Evolutionary conservation across 2,888 invertebrate species (phyloP), one percentile per base, ranked within the genome.

Genomic region (Anagyrus pseudococci): DNA sequence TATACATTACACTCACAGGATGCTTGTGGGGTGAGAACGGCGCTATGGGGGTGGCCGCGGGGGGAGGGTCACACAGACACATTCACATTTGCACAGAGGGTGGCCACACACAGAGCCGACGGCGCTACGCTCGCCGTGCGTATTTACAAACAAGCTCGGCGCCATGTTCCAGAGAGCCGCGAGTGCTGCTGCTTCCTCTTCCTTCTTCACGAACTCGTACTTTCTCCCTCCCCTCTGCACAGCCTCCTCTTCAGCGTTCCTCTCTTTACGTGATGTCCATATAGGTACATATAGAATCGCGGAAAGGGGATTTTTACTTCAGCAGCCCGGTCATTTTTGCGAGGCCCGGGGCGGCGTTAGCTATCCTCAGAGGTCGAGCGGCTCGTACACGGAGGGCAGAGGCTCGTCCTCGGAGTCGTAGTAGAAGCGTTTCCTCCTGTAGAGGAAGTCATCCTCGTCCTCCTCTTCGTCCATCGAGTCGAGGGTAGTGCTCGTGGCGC

Each of bases 401-500:
- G 77, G 77, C 62, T 79, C 78, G 41, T 79, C 79, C 62, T 78
- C 78, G 29, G 75, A 74, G 43, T 80, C 77, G 63, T 77, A 77
- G 29, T 75, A 76, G 66, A 76, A 76, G 8, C 71, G 73, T 70
- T 79, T 80, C 62, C 77, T 71, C 47, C 75, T 70, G 63, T 75
- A 77, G 60, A 48, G 62, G 58, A 47, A 63, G 33, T 37, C 48
- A 59, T 47, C 17, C 55, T 43, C 47, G 52, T 68, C 59, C 41
- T 44, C 47, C 25, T 15, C 44, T 47, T 8, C 33, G 13, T 15
- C 37, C 7, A 19, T 22, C 25, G 17, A 23, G 33, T 56, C 52
- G 10, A 17, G 17, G 43, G 10, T 56, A 33, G 7, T 62, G 55
- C 19, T 62, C 43, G 15, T 62, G 55, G 46, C 52, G 46, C 54